Evolutionary conservation across 2,888 invertebrate genomes (phyloP).

Genomic region (Xestia xanthographa): DNA sequence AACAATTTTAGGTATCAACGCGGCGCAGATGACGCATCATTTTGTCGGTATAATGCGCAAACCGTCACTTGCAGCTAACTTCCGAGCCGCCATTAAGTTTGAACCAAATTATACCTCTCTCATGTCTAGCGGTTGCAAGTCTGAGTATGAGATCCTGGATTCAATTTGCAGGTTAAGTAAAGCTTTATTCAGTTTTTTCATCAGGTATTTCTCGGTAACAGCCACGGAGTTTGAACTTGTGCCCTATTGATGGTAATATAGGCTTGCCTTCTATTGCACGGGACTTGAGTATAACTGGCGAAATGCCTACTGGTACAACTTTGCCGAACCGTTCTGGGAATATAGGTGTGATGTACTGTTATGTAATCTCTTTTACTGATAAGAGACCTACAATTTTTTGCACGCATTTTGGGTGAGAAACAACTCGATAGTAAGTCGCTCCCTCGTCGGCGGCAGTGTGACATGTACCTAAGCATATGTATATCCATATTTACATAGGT

Average conservation of each 20-base stretch:
- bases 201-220: background rate
- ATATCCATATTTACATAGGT: slow-evolving; percentile 61
- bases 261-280: background rate
- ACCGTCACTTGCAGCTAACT: no score
- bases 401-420: background rate
- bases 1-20: no score
- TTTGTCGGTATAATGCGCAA: no score
- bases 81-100: no score
- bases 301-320: background rate
- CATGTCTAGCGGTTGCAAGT: no score
- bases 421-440: background rate
- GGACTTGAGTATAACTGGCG: background rate
- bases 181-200: background rate
- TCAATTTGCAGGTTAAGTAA: background rate
- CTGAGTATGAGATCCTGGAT: background rate
- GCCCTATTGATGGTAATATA: background rate
- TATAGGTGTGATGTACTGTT: background rate
- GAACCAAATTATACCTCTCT: no score
- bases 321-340: background rate
- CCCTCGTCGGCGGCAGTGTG: background rate
- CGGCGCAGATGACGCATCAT: no score
- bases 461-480: slow-evolving; percentile 39
- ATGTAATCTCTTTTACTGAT: background rate
- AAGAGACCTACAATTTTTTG: background rate
- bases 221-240: background rate